Evolutionary conservation across 2,797 vertebrate genomes (phyloP), one percentile per base, ranked within the genome.

Genomic region (Pantherophis alleghaniensis): DNA sequence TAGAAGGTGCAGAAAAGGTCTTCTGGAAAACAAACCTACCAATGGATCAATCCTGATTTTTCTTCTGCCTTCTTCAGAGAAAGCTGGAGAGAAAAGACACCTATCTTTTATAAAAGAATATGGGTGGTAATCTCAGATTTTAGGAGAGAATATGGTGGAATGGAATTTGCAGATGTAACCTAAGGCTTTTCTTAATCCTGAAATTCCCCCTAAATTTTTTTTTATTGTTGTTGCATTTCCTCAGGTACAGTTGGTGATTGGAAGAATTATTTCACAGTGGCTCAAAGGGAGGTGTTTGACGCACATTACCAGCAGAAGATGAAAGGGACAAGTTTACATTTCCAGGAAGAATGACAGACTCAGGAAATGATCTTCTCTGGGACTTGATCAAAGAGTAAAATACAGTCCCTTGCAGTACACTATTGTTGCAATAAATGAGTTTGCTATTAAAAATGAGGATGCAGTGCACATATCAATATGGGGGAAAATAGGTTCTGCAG

Each of bases 261-360:
- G 97, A 97, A 97, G 90, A 96, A 61, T 37, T 94, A 92, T 79
- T 97, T 97, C 87, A 97, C 97, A 0, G 96, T 97, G 94, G 95
- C 96, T 69, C 97, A 97, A 94, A 97, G 89, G 0, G 96, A 97
- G 94, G 47, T 1, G 47, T 97, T 97, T 69, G 96, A 97, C 2
- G 92, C 94, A 0, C 87, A 97, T 93, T 97, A 96, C 0, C 86
- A 90, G 1, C 12, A 63, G 63, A 95, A 94, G 69, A 97, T 97
- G 96, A 87, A 91, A 1, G 96, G 95, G 91, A 96, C 95, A 0
- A 56, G 89, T 20, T 92, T 97, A 60, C 26, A 0, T 22, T 96
- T 97, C 94, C 90, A 63, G 28, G 94, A 57, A 1, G 42, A 94
- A 88, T 66, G 89, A 86, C 59, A 79, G 42, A 26, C 55, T 59